phyloP scores from a whole-genome alignment of 2,888 invertebrate species.

The Rhogogaster chlorosoma region DNA sequence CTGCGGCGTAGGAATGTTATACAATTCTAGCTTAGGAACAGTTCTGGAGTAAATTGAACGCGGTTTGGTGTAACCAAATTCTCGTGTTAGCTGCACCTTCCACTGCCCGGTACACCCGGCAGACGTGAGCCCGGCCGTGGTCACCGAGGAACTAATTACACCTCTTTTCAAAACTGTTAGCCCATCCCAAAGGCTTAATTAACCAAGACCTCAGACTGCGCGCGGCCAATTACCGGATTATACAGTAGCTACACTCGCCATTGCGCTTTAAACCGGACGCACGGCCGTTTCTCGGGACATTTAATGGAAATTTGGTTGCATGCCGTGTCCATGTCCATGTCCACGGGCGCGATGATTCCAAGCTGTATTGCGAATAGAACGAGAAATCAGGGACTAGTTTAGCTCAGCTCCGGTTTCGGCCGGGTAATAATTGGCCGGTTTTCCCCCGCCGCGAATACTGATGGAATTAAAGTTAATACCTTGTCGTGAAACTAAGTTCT shows the following conservation, averaged over 20 bases:
- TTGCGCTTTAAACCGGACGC: not conserved
- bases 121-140: not conserved
- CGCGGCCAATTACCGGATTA: conserved; percentile 21
- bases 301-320: conserved; percentile 11
- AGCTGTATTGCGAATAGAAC: not conserved
- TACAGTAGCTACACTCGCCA: not conserved
- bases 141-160: conserved; percentile 34
- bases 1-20: conserved; percentile 27
- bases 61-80: conserved; percentile 31
- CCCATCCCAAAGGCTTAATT: conserved; percentile 24
- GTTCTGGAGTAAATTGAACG: conserved; percentile 39
- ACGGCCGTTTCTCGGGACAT: conserved; percentile 4
- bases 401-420: not conserved
- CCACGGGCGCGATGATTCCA: not conserved
- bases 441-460: conserved; percentile 30
- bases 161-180: conserved; percentile 28
- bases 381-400: not conserved
- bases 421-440: conserved; percentile 32
- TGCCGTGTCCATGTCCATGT: no score
- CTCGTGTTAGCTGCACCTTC: not conserved
- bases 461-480: conserved; percentile 42
- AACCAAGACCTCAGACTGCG: conserved; percentile 29
- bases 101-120: not conserved
- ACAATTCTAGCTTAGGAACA: conserved; percentile 39
- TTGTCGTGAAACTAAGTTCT: conserved; percentile 39